Evolutionary conservation across 2,113 vertebrate genomes (phyloP).

Genomic region (Bujurquina vittata): DNA sequence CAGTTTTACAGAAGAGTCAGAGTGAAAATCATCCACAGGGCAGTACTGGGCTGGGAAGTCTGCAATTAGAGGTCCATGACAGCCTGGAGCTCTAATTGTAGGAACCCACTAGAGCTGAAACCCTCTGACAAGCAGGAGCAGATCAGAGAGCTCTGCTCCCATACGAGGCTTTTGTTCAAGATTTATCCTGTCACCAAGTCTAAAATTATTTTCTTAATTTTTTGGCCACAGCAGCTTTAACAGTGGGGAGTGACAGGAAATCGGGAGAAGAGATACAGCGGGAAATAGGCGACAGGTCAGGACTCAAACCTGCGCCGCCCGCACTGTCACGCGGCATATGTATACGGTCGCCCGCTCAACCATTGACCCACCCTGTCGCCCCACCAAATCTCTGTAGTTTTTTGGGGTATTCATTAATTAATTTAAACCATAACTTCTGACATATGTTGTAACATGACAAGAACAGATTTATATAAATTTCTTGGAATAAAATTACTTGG

Average conservation of each 20-base stretch:
- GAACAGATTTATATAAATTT: background rate
- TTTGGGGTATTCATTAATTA: too few species aligned
- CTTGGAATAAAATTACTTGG: background rate
- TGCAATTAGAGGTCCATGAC: background rate
- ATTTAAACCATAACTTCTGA: background rate
- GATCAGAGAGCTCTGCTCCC: background rate
- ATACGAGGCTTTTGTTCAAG: background rate
- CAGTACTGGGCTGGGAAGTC: background rate
- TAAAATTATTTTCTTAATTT: too few species aligned
- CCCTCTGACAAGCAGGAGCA: background rate
- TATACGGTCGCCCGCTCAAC: too few species aligned
- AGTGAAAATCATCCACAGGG: background rate
- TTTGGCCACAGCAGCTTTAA: too few species aligned
- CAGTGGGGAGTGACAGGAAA: too few species aligned
- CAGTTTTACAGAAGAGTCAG: background rate
- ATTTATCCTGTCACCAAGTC: background rate
- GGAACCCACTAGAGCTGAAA: conserved; percentile 1
- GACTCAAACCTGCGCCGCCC: too few species aligned
- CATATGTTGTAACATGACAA: background rate
- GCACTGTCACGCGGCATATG: too few species aligned
- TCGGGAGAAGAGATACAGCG: too few species aligned
- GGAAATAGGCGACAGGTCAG: too few species aligned
- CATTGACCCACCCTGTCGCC: background rate
- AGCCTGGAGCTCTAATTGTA: conserved; percentile 1
- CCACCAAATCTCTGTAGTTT: too few species aligned